Evolutionary conservation across 2,888 invertebrate species (phyloP).

Genomic region (Syritta pipiens): DNA sequence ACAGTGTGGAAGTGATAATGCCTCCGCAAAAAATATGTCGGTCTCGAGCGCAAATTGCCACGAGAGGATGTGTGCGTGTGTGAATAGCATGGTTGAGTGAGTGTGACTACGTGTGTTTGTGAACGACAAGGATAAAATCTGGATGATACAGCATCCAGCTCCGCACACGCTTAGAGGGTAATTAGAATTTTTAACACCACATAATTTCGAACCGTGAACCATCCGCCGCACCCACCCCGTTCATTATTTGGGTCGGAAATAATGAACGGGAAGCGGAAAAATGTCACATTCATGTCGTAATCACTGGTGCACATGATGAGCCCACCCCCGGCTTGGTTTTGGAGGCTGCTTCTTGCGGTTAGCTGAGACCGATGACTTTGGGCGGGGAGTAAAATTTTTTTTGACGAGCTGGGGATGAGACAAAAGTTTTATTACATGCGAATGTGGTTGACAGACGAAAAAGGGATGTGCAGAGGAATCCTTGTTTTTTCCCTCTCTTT

Average conservation of each 20-base stretch:
- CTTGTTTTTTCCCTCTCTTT: neutral
- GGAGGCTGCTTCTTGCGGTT: too few species aligned
- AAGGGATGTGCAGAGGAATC: neutral
- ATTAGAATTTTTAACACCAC: constrained; percentile 55
- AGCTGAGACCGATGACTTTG: constrained; percentile 5
- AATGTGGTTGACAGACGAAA: neutral
- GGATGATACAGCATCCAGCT: too few species aligned
- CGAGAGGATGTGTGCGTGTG: constrained; percentile 9
- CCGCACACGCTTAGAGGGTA: constrained; percentile 55
- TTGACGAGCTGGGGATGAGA: neutral
- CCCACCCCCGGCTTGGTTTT: too few species aligned
- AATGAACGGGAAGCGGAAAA: neutral
- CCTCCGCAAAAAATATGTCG: constrained; percentile 38
- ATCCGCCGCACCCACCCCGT: too few species aligned
- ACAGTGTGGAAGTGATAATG: constrained; percentile 46
- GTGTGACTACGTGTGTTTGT: neutral
- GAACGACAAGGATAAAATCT: too few species aligned
- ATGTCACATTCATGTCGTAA: constrained; percentile 27
- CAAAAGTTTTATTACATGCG: constrained; percentile 7
- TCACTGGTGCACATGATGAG: constrained; percentile 37
- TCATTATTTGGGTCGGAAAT: too few species aligned
- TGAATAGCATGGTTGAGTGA: neutral
- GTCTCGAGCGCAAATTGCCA: constrained; percentile 30
- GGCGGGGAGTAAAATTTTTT: neutral
- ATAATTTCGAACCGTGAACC: constrained; percentile 33